phyloP scores from a whole-genome alignment of 2,113 vertebrate species.

The Neodontobutis hainanensis region DNA sequence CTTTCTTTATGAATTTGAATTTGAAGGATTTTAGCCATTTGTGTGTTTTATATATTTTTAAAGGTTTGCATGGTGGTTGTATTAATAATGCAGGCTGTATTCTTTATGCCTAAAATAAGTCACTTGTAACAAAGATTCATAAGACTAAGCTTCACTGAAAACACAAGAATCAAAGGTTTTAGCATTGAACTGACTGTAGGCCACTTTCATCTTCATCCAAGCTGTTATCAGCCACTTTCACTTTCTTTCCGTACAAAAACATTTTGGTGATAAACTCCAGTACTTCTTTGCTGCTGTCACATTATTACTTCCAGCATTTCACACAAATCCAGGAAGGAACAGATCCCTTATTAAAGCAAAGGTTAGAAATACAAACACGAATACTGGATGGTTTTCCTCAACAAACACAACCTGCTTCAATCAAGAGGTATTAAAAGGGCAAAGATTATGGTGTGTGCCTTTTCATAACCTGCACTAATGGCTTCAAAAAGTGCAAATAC shows the following conservation, averaged over 20 bases:
- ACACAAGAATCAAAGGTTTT: conserved; percentile 14
- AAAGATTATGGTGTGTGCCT: conserved; percentile 26
- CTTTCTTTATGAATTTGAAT: conserved; percentile 45
- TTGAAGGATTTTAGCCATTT: not conserved
- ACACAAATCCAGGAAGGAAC: conserved; percentile 16
- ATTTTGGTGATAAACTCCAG: conserved; percentile 42
- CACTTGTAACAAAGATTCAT: no score
- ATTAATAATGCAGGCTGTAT: no score
- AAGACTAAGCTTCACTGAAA: conserved; percentile 27
- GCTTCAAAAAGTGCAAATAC: conserved; percentile 4
- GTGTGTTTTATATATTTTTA: not conserved
- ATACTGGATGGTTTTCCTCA: not conserved
- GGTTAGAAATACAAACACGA: not conserved
- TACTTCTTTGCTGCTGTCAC: conserved; percentile 13
- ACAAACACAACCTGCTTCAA: conserved; percentile 41
- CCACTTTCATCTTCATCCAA: conserved; percentile 38
- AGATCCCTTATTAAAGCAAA: conserved; percentile 10
- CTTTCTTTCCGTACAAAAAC: conserved; percentile 27
- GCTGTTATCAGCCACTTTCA: conserved; percentile 21
- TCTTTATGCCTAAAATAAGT: no score
- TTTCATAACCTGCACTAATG: conserved; percentile 33
- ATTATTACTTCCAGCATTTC: conserved; percentile 5
- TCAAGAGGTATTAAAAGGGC: conserved; percentile 49
- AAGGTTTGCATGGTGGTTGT: no score
- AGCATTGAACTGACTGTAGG: conserved; percentile 14